Conservation (phyloP, 2,113 vertebrate species). For the Falcunculus frontatus region DNA sequence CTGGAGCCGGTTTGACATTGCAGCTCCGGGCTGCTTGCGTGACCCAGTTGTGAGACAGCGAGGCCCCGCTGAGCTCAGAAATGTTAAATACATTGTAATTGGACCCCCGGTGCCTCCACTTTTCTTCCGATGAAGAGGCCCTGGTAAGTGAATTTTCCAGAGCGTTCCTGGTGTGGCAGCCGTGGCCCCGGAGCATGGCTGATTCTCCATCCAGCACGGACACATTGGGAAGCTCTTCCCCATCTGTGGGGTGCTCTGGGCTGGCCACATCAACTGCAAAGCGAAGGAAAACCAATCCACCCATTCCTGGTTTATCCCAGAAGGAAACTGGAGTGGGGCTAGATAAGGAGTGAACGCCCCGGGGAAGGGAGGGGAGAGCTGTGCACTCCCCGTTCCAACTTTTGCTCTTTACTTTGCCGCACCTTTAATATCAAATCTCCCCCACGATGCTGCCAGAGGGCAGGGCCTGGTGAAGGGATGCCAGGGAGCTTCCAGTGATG, state of each 20-base stretch:
- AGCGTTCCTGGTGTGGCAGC: accelerated
- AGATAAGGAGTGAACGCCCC: not conserved
- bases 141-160: not conserved
- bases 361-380: not conserved
- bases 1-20: not conserved
- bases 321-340: not conserved
- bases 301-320: not conserved
- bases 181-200: accelerated
- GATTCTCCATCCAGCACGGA: not conserved
- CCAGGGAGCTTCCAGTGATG: not conserved
- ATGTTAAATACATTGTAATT: constrained; percentile 32
- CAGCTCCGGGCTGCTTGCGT: not conserved
- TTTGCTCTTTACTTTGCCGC: not conserved
- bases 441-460: accelerated
- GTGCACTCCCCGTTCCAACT: not conserved
- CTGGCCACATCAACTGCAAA: not conserved
- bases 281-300: not conserved
- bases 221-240: not conserved
- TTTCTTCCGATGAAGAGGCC: not conserved
- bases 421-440: not conserved
- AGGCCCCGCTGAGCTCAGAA: constrained; percentile 26
- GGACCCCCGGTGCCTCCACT: not conserved
- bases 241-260: not conserved
- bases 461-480: not conserved
- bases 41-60: constrained; percentile 15